These are phyloP conservation scores for Eilema sororculum DNA, from an alignment of 2,888 invertebrate genomes.

Conservation along the genomic window DNA sequence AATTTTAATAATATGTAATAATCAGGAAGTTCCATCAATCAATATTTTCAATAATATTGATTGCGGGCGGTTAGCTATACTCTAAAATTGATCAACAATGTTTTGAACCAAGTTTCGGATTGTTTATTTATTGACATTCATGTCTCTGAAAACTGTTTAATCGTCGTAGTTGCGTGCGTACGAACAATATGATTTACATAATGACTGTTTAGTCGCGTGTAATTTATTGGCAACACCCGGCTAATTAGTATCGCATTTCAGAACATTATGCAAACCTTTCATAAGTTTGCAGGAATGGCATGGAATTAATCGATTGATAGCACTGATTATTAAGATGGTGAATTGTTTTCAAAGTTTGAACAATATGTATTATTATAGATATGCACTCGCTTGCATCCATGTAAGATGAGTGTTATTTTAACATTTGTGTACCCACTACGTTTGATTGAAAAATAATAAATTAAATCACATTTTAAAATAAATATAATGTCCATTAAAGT, in stretches of 20 bases:
- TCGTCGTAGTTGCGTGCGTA: constrained; percentile 23
- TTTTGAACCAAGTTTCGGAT: constrained; percentile 8
- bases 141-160: constrained; percentile 25
- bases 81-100: constrained; percentile 1
- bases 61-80: too few relatives aligned
- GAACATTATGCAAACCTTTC: constrained; percentile 20
- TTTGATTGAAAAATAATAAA: too few relatives aligned
- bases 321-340: background rate
- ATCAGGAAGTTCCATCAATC: too few relatives aligned
- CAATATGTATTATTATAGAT: too few relatives aligned
- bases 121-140: constrained; percentile 16
- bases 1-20: too few relatives aligned
- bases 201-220: constrained; percentile 28
- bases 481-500: background rate
- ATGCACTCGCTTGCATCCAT: background rate
- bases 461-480: too few relatives aligned
- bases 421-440: too few relatives aligned
- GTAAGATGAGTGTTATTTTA: background rate
- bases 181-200: constrained; percentile 29
- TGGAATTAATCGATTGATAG: background rate
- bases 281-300: constrained; percentile 17
- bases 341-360: background rate
- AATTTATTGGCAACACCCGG: constrained; percentile 28
- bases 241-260: constrained; percentile 27
- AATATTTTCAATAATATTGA: too few relatives aligned